Evolutionary conservation across 2,888 invertebrate species (phyloP).

Genomic region (Schizaphis graminum): DNA sequence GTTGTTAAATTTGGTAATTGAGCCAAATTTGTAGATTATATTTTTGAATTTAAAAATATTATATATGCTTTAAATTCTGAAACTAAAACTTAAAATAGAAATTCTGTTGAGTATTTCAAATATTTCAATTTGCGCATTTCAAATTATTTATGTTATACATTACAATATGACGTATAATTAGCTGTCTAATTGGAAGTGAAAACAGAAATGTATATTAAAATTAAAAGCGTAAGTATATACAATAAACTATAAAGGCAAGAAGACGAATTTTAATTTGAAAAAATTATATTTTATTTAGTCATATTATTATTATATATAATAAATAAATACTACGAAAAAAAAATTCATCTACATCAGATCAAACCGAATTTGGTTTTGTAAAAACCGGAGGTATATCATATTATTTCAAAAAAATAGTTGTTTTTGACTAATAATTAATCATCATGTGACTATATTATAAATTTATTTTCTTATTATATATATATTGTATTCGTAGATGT

Average conservation of each 20-base stretch:
- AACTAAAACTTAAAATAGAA: neutral
- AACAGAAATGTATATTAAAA: neutral
- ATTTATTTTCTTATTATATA: neutral
- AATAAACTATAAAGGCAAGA: neutral
- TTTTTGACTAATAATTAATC: neutral
- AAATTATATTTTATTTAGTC: neutral
- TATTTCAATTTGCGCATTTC: neutral
- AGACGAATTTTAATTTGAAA: neutral
- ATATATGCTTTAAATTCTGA: neutral
- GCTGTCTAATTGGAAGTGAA: neutral
- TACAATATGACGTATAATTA: neutral
- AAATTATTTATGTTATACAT: neutral
- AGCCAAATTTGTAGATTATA: neutral
- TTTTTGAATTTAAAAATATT: neutral
- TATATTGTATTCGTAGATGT: neutral
- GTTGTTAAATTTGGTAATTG: neutral
- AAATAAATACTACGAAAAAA: neutral
- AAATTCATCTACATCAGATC: neutral
- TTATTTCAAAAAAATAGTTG: neutral
- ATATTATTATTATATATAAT: neutral
- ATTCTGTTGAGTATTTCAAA: neutral
- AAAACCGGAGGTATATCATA: neutral
- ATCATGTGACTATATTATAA: neutral
- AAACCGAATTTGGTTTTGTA: neutral
- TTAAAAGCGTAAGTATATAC: neutral